These are phyloP conservation scores for Gryon sp. DNA, from an alignment of 1,140 invertebrate species.

Conservation along the genomic window DNA sequence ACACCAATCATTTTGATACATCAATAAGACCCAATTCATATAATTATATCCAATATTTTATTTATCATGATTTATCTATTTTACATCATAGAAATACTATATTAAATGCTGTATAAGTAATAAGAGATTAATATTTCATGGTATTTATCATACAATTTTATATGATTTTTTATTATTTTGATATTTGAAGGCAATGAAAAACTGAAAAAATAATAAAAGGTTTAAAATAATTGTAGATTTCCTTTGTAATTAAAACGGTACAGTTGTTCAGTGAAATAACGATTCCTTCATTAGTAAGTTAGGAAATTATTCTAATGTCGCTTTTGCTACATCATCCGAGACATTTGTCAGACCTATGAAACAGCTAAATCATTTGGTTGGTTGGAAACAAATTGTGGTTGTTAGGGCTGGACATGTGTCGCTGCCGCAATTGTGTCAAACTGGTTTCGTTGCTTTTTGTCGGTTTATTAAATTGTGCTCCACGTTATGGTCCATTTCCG, in stretches of 20 bases:
- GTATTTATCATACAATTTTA: too few relatives aligned
- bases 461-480: not conserved
- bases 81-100: too few relatives aligned
- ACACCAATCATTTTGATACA: too few relatives aligned
- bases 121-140: too few relatives aligned
- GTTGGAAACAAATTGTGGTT: conserved; percentile 34
- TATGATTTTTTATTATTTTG: too few relatives aligned
- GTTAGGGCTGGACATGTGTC: conserved; percentile 27
- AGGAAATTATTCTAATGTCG: conserved; percentile 22
- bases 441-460: conserved; percentile 30
- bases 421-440: conserved; percentile 21
- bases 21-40: too few relatives aligned
- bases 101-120: too few relatives aligned
- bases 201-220: too few relatives aligned
- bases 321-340: conserved; percentile 21
- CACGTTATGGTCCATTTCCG: not conserved
- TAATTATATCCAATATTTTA: not conserved
- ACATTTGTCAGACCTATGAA: conserved; percentile 39
- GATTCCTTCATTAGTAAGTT: not conserved
- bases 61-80: not conserved
- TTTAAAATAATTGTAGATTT: too few relatives aligned
- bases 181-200: too few relatives aligned
- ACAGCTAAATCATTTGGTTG: conserved; percentile 33
- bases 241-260: too few relatives aligned
- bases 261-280: too few relatives aligned